Percentiles rank a stretch among this genome's conserved stretches.
These are phyloP conservation scores for Berghia stephanieae DNA, from an alignment of 1,140 invertebrate species.

Conservation along the genomic window DNA sequence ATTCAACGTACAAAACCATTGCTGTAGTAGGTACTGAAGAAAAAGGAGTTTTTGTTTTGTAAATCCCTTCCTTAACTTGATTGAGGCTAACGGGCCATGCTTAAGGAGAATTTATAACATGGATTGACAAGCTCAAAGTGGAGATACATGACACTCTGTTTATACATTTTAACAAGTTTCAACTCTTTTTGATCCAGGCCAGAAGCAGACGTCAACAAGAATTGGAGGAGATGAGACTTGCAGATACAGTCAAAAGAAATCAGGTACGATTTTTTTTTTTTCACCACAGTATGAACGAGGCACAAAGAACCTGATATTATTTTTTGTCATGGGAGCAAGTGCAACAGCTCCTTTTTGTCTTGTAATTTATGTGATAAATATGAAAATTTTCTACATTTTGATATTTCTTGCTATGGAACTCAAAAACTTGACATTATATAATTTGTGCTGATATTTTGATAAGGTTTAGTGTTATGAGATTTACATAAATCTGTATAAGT, in stretches of 20 bases:
- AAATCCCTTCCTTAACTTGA: too few species aligned
- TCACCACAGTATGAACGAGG: not conserved
- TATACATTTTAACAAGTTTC: too few species aligned
- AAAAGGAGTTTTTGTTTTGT: too few species aligned
- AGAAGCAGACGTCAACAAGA: constrained; percentile 86
- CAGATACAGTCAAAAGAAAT: constrained; percentile 70
- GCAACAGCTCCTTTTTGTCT: not conserved
- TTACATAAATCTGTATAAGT: not conserved
- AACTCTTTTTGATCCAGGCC: constrained; percentile 71
- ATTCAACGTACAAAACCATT: too few species aligned
- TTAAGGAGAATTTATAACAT: too few species aligned
- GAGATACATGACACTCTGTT: too few species aligned
- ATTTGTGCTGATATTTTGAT: not conserved
- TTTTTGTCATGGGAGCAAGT: not conserved
- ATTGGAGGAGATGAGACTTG: constrained; percentile 82
- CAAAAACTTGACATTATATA: too few species aligned
- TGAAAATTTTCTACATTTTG: not conserved
- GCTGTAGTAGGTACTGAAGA: too few species aligned
- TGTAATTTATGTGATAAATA: not conserved
- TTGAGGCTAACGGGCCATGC: too few species aligned
- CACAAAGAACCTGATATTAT: not conserved
- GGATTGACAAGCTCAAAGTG: too few species aligned
- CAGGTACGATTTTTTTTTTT: constrained; percentile 62
- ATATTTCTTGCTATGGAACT: not conserved
- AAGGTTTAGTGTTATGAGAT: not conserved